Evolutionary conservation across 2,888 invertebrate genomes (phyloP).

Genomic region (Cinara cedri): DNA sequence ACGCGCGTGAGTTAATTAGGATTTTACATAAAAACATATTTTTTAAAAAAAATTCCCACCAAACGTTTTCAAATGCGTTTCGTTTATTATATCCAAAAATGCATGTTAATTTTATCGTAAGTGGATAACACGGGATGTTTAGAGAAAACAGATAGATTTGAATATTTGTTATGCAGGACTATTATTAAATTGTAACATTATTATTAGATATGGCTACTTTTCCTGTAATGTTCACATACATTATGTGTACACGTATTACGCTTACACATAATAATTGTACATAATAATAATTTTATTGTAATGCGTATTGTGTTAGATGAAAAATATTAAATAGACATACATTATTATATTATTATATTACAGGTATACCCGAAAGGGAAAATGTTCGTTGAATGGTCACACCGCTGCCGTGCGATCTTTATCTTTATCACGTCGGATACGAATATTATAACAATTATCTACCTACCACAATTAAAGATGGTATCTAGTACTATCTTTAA

Average conservation of each 20-base stretch:
- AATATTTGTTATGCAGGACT: too few relatives aligned
- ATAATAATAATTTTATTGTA: not conserved
- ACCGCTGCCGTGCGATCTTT: conserved; percentile 28
- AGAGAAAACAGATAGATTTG: too few relatives aligned
- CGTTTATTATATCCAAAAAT: too few relatives aligned
- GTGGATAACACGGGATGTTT: too few relatives aligned
- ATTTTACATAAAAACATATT: too few relatives aligned
- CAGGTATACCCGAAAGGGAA: conserved; percentile 34
- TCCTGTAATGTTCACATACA: conserved; percentile 15
- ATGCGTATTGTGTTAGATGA: not conserved
- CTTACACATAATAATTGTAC: not conserved
- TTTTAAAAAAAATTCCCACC: too few relatives aligned
- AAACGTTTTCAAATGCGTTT: too few relatives aligned
- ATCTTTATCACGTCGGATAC: conserved; percentile 4
- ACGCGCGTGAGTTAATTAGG: too few relatives aligned
- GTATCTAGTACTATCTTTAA: not conserved
- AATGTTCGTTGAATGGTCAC: conserved; percentile 20
- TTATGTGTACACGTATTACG: not conserved
- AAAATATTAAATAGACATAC: not conserved
- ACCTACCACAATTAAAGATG: not conserved
- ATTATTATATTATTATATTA: too few relatives aligned
- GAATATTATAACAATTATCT: conserved; percentile 33
- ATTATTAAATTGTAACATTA: too few relatives aligned
- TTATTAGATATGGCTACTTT: conserved; percentile 13
- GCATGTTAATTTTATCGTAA: too few relatives aligned